phyloP scores from a whole-genome alignment of 1,140 invertebrate species.

The Homarus americanus region DNA sequence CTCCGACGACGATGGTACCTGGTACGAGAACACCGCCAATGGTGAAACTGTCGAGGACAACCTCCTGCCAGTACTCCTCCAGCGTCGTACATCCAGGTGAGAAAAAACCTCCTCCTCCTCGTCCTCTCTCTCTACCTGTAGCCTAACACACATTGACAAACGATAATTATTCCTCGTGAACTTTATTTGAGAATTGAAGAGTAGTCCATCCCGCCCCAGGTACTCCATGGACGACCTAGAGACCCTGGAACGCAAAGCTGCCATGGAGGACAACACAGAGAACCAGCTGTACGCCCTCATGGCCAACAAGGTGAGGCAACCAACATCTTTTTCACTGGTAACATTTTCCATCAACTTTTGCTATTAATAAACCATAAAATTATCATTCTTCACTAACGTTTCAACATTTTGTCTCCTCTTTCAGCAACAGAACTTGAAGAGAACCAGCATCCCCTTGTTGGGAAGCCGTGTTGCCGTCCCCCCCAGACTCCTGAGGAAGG shows the following conservation, averaged over 20 bases:
- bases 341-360: too few species aligned
- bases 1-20: constrained; percentile 71
- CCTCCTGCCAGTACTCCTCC: constrained; percentile 66
- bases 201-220: constrained; percentile 37
- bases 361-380: too few species aligned
- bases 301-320: constrained; percentile 39
- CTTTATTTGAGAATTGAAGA: constrained; percentile 2
- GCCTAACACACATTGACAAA: constrained; percentile 6
- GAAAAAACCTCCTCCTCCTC: background rate
- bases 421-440: constrained; percentile 42
- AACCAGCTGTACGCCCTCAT: constrained; percentile 72
- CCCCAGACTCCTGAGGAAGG: constrained; percentile 30
- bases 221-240: constrained; percentile 74
- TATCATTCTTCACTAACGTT: too few species aligned
- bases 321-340: background rate
- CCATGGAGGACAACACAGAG: constrained; percentile 72
- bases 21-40: constrained; percentile 69
- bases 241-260: constrained; percentile 68
- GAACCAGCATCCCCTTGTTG: constrained; percentile 39
- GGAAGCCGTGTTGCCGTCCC: constrained; percentile 20
- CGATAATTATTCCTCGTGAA: background rate
- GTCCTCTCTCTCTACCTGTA: background rate
- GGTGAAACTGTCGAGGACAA: background rate
- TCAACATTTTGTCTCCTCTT: too few species aligned
- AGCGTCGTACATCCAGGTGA: constrained; percentile 64